Evolutionary conservation across 2,888 invertebrate genomes (phyloP).

Genomic region (Anthophora plumipes): DNA sequence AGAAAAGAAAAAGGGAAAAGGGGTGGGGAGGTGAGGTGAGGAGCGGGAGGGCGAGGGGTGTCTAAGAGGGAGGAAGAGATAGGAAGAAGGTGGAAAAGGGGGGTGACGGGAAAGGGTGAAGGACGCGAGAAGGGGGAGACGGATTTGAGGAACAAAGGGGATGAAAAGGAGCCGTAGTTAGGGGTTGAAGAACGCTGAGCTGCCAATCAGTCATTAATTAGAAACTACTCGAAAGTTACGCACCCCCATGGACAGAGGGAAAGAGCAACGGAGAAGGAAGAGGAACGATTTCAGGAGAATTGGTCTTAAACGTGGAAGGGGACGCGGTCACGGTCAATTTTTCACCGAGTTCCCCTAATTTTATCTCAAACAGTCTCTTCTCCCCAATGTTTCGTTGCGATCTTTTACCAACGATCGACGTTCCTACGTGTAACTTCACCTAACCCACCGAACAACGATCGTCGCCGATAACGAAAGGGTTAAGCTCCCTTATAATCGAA

Average conservation of each 20-base stretch:
- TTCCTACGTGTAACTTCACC: conserved; percentile 6
- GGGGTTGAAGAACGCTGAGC: conserved; percentile 63
- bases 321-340: conserved; percentile 29
- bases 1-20: conserved; percentile 12
- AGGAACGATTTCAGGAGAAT: not conserved
- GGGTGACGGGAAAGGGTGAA: conserved; percentile 31
- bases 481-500: too few relatives aligned
- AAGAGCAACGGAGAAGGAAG: not conserved
- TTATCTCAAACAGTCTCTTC: not conserved
- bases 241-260: conserved; percentile 20
- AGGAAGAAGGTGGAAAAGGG: conserved; percentile 11
- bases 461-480: too few relatives aligned
- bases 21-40: not conserved
- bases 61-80: not conserved
- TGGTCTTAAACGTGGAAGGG: not conserved
- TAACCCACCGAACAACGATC: too few relatives aligned
- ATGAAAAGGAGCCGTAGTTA: conserved; percentile 68
- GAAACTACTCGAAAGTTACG: conserved; percentile 75
- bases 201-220: conserved; percentile 80
- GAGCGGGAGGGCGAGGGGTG: not conserved
- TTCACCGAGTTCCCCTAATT: conserved; percentile 16
- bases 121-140: conserved; percentile 43
- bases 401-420: not conserved
- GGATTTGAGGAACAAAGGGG: conserved; percentile 61
- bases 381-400: not conserved